A percentile compares a stretch with the other conserved stretches of the same genome.
These are phyloP conservation scores for Lytechinus pictus DNA, from an alignment of 35 echinoderm and acorn worm species.

Conservation along the genomic window DNA sequence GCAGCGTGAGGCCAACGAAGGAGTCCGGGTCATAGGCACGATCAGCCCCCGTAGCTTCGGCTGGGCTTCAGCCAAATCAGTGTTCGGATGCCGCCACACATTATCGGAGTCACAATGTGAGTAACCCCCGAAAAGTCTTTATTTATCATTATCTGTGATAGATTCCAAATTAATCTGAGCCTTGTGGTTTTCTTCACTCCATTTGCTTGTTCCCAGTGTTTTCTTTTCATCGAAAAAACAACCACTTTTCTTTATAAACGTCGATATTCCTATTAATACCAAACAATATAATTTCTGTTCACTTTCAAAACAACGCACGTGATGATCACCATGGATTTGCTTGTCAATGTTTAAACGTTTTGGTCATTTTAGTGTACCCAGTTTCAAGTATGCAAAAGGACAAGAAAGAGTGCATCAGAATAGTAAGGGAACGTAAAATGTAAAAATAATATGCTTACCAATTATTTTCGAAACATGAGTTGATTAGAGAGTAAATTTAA, in stretches of 20 bases:
- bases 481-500: too few species aligned
- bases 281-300: background rate
- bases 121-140: background rate
- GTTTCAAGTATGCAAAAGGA: too few species aligned
- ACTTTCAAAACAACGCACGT: too few species aligned
- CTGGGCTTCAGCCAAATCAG: slow-evolving; percentile 25
- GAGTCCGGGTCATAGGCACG: background rate
- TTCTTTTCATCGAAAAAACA: background rate
- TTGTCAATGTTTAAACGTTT: too few species aligned
- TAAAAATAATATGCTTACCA: too few species aligned
- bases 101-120: background rate
- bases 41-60: slow-evolving; percentile 28
- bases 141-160: background rate
- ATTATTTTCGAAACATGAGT: too few species aligned
- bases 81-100: background rate
- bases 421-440: too few species aligned
- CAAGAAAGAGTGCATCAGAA: too few species aligned
- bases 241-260: background rate
- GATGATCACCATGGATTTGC: too few species aligned
- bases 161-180: background rate
- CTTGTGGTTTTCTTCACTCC: background rate
- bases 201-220: background rate
- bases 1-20: background rate
- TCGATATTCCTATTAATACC: background rate
- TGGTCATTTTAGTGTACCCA: too few species aligned